phyloP scores from a whole-genome alignment of 2,113 vertebrate species.

The Thamnophis sirtalis region DNA sequence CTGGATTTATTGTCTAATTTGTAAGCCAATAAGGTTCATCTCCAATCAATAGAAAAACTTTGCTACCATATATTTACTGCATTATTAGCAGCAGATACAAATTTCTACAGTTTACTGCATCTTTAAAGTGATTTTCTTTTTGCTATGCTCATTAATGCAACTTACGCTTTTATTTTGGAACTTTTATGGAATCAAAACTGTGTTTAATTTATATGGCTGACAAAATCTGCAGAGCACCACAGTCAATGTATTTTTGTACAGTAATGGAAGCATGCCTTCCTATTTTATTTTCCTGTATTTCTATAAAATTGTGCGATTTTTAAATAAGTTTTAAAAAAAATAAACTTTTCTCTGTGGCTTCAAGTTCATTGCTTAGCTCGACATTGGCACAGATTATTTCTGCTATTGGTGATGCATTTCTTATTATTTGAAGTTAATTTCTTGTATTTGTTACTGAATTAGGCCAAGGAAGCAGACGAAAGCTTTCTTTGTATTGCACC shows the following conservation, averaged over 20 bases:
- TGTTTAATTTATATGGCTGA: slow-evolving; percentile 63
- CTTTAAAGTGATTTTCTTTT: slow-evolving; percentile 59
- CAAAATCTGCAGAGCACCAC: slow-evolving; percentile 63
- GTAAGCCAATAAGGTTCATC: slow-evolving; percentile 17
- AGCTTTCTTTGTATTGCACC: not conserved
- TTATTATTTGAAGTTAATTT: slow-evolving; percentile 27
- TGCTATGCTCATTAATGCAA: slow-evolving; percentile 68
- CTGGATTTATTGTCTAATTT: slow-evolving; percentile 38
- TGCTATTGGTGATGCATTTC: not conserved
- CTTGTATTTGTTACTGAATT: not conserved
- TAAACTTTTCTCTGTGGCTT: slow-evolving; percentile 76
- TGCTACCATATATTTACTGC: slow-evolving; percentile 59
- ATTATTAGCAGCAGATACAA: slow-evolving; percentile 58
- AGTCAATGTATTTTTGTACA: slow-evolving; percentile 74
- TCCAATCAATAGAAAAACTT: slow-evolving; percentile 43
- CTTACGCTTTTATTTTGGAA: slow-evolving; percentile 53
- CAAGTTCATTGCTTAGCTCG: slow-evolving; percentile 56
- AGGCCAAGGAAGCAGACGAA: not conserved
- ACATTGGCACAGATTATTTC: slow-evolving; percentile 29
- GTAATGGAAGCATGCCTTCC: slow-evolving; percentile 75
- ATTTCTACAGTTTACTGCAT: slow-evolving; percentile 58
- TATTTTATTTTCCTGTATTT: slow-evolving; percentile 71
- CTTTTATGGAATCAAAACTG: slow-evolving; percentile 46
- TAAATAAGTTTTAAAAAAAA: slow-evolving; percentile 74
- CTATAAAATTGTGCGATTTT: slow-evolving; percentile 72